Evolutionary conservation across 2,888 invertebrate species (phyloP), one percentile per base, ranked within the genome.

Genomic region (Calephelis perditalis): DNA sequence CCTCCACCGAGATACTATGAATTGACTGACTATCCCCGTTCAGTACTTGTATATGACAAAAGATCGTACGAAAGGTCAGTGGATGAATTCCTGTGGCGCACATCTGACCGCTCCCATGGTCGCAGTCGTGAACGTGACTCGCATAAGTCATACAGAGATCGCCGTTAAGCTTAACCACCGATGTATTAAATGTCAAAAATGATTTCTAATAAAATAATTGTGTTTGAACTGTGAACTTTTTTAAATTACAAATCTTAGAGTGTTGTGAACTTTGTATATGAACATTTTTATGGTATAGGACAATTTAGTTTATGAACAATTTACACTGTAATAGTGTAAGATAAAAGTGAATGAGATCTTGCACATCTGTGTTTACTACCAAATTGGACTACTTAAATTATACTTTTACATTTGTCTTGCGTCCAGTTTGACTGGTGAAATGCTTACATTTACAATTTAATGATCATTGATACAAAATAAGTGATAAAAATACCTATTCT

Each of bases 21-120:
- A 73, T 77, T 95, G 65, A 94, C 95, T 9, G 97, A 96, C 70
- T 97, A 96, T 83, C 93, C 94, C 54, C 84, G 92, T 73, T 88
- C 92, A 70, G 90, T 94, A 75, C 82, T 92, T 72, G 86, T 92
- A 59, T 92, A 93, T 72, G 95, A 95, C 68, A 95, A 95, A 75
- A 92, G 95, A 58, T 95, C 95, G 46, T 98, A 97, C 82, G 98
- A 98, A 79, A 93, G 97, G 58, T 96, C 96, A 62, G 97, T 97
- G 36, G 90, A 97, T 82, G 97, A 97, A 78, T 97, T 97, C 83
- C 85, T 97, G 63, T 95, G 96, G 92, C 93, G 96, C 76, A 96
- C 96, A 10, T 92, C 93, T 61, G 94, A 94, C 72, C 91, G 95
- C 47, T 92, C 93, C 59, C 92, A 91, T 65, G 92, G 92, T 56